Percentiles rank a stretch among this genome's conserved stretches.
These are phyloP conservation scores for Pangasianodon hypophthalmus DNA, from an alignment of 2,113 vertebrate species.

Conservation along the genomic window DNA sequence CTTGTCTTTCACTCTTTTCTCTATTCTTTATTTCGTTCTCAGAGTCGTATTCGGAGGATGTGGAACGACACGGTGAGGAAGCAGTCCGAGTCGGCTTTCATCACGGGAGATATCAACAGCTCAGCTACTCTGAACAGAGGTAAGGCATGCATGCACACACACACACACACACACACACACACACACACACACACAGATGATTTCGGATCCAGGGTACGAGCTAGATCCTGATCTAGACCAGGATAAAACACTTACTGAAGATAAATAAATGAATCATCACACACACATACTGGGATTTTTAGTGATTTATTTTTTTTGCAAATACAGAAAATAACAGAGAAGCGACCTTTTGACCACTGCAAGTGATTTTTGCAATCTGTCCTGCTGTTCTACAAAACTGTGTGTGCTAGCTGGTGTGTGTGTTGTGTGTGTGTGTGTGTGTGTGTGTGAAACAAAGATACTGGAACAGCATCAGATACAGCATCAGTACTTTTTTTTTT, in stretches of 20 bases:
- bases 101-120: slow-evolving; percentile 99
- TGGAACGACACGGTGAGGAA: slow-evolving; percentile 99
- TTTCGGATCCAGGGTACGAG: neutral
- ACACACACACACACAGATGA: neutral
- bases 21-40: slow-evolving; percentile 42
- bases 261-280: neutral
- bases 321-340: neutral
- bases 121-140: slow-evolving; percentile 99
- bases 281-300: neutral
- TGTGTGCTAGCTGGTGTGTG: neutral
- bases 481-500: slow-evolving; percentile 4
- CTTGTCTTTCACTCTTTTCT: slow-evolving; percentile 10
- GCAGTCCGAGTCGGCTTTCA: slow-evolving; percentile 98
- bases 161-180: slow-evolving; percentile 55
- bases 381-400: neutral
- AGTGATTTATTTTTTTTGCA: neutral
- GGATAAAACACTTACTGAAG: neutral
- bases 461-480: slow-evolving; percentile 35
- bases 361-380: neutral
- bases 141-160: slow-evolving; percentile 71
- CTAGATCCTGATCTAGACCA: neutral
- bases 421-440: neutral
- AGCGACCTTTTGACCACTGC: neutral
- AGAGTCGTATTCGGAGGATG: slow-evolving; percentile 99
- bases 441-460: neutral